Evolutionary conservation across 2,797 vertebrate genomes (phyloP).

Genomic region (Erithacus rubecula): DNA sequence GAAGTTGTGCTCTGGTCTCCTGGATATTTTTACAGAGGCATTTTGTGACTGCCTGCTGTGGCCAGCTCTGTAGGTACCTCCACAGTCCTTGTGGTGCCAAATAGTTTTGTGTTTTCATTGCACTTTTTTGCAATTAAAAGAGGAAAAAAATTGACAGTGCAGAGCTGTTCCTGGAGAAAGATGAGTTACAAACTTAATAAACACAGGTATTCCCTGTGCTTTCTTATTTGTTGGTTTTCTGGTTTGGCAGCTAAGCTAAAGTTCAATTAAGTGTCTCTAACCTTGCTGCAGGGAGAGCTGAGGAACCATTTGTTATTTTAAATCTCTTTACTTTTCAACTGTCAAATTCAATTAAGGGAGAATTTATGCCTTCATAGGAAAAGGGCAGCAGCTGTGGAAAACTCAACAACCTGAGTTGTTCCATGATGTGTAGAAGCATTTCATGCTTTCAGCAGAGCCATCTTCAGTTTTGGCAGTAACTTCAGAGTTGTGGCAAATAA

Average conservation of each 20-base stretch:
- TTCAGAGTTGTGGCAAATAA: background rate
- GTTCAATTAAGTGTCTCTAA: slow-evolving; percentile 42
- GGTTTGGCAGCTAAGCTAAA: slow-evolving; percentile 46
- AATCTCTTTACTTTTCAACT: slow-evolving; percentile 64
- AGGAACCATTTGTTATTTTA: slow-evolving; percentile 64
- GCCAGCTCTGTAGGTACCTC: background rate
- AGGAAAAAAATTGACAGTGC: background rate
- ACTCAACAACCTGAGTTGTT: background rate
- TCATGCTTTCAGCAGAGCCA: background rate
- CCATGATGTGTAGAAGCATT: background rate
- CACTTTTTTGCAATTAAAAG: background rate
- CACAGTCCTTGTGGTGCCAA: background rate
- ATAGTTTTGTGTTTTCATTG: background rate
- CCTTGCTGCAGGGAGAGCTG: slow-evolving; percentile 50
- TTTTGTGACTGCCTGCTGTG: background rate
- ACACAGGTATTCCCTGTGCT: background rate
- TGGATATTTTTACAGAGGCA: background rate
- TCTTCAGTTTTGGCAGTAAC: background rate
- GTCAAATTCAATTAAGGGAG: slow-evolving; percentile 61
- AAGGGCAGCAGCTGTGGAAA: background rate
- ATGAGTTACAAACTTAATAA: background rate
- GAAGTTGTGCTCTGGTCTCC: background rate
- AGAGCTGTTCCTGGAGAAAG: background rate
- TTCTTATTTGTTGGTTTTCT: background rate
- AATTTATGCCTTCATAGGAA: slow-evolving; percentile 34